Conservation (phyloP, 2,888 invertebrate genomes). For the Phyllotreta cruciferae region DNA sequence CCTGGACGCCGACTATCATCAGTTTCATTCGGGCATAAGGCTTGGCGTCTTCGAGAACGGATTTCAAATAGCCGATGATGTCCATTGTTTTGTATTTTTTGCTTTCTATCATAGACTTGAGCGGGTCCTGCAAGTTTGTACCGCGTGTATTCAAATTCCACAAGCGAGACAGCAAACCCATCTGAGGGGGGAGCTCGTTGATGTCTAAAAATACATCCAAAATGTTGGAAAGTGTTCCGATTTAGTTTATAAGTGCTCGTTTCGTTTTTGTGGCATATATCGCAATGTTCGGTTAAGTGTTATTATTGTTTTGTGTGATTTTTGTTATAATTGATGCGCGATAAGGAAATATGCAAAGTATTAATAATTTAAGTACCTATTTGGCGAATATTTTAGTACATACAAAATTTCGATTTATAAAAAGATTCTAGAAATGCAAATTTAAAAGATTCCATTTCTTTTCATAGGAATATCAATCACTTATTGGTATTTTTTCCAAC, state of each 20-base stretch:
- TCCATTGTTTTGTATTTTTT: conserved; percentile 97
- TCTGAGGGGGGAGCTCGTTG: conserved; percentile 89
- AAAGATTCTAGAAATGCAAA: background rate
- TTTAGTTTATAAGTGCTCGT: background rate
- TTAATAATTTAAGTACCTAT: too few relatives aligned
- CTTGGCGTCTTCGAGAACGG: conserved; percentile 86
- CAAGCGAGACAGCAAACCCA: conserved; percentile 91
- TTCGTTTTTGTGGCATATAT: background rate
- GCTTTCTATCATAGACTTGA: conserved; percentile 88
- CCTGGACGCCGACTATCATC: conserved; percentile 93
- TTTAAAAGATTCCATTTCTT: background rate
- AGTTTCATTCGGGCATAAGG: conserved; percentile 95
- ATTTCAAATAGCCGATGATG: conserved; percentile 90
- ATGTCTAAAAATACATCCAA: conserved; percentile 66
- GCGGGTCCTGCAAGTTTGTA: conserved; percentile 86
- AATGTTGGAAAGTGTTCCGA: background rate
- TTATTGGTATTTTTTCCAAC: too few relatives aligned
- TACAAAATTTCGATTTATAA: too few relatives aligned
- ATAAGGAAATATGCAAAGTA: too few relatives aligned
- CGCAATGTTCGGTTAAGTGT: background rate
- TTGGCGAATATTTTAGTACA: too few relatives aligned
- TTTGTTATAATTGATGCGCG: too few relatives aligned
- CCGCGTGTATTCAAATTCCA: conserved; percentile 96
- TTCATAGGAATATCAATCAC: background rate
- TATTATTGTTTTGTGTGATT: too few relatives aligned